Base-by-base conservation (phyloP, 2,888 invertebrate genomes). In the Rhamphomyia laevipes region DNA sequence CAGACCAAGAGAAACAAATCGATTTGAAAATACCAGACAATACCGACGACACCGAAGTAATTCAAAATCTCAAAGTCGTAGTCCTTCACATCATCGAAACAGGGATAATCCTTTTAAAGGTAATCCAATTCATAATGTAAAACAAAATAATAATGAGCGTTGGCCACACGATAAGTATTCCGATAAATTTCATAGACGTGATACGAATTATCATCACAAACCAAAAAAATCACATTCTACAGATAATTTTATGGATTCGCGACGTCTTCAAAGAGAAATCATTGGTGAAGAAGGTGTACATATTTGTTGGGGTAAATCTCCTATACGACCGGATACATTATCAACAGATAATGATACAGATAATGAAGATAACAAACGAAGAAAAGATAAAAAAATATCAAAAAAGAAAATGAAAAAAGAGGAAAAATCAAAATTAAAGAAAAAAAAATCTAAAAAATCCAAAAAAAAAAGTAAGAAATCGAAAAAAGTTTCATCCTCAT, bases 261-360 rank as follows among this genome's bases (percentile, higher is more conserved):
- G 87, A 49, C 70, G 87, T 49, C 77, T 78, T 57, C 82, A 88
- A 59, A 72, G 89, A 43, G 88, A 89, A 62, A 71, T 78, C 53
- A 82, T 89, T 42, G 86, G 87, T 2, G 73, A 78, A 57, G 70
- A 79, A 52, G 85, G 86, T 10, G 78, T 81, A 17, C 71, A 78
- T 3, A 74, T 77, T 51, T 73, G 86, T 45, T 89, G 89, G 89
- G 82, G 80, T 27, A 81, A 80, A 64, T 86, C 86, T 2, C 89
- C 89, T 1, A 61, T 74, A 0, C 75, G 77, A 56, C 77, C 80
- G 55, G 79, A 82, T 80, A 27, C 38, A 2, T 56, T 54, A 47
- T 83, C 58, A 1, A 59, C 61, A 11, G 84, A 71, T 73, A 79
- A 74, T 18, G 57, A 57, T 11, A 56, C 58, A 15, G 51, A 56